phyloP scores from a whole-genome alignment of 2,888 invertebrate genomes.

The Camptogramma bilineatum region DNA sequence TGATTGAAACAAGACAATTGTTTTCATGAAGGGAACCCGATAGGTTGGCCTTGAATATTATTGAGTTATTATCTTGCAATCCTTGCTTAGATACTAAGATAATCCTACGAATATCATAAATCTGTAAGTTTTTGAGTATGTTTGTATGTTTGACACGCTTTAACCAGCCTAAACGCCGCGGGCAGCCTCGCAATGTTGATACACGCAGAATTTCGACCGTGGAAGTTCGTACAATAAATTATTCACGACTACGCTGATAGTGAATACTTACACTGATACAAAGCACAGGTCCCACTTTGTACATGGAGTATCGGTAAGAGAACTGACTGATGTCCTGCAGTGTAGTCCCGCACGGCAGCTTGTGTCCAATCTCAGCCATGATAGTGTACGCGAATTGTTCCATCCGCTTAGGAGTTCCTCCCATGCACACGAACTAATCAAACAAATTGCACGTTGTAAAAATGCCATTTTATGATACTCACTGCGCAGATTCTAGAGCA shows the following conservation, averaged over 20 bases:
- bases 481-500: slow-evolving; percentile 5
- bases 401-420: slow-evolving; percentile 97
- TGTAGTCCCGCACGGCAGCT: slow-evolving; percentile 94
- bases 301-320: slow-evolving; percentile 97
- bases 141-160: no score
- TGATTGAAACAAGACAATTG: slow-evolving; percentile 17
- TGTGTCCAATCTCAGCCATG: slow-evolving; percentile 95
- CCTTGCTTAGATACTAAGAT: no score
- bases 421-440: slow-evolving; percentile 97
- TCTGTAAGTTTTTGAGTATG: no score
- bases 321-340: slow-evolving; percentile 95
- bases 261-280: slow-evolving; percentile 91
- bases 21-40: background rate
- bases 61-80: background rate
- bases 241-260: background rate
- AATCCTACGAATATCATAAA: no score
- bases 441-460: slow-evolving; percentile 27
- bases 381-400: slow-evolving; percentile 96
- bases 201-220: no score
- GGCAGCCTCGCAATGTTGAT: no score
- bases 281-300: slow-evolving; percentile 96
- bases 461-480: slow-evolving; percentile 6
- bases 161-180: no score
- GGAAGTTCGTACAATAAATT: no score
- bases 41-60: background rate